Conservation (phyloP, 2,113 vertebrate species). For the Tupaia chinensis region DNA sequence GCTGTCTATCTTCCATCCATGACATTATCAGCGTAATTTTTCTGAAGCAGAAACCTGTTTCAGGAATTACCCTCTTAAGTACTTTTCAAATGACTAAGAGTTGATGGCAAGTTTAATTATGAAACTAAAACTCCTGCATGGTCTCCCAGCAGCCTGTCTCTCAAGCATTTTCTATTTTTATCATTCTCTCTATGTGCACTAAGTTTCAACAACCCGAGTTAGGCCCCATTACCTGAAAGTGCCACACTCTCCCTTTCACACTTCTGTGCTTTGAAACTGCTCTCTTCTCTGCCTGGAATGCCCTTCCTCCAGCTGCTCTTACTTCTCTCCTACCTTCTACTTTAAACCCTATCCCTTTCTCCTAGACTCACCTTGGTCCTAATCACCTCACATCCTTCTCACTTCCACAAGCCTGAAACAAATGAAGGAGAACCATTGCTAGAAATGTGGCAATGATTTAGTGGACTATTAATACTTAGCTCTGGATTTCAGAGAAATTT, state of each 20-base stretch:
- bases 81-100: not conserved
- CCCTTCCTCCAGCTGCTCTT: not conserved
- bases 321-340: not conserved
- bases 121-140: not conserved
- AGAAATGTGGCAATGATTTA: constrained; percentile 68
- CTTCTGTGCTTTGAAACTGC: not conserved
- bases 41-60: not conserved
- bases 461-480: constrained; percentile 74
- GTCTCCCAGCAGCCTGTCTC: not conserved
- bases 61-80: not conserved
- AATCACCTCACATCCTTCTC: constrained; percentile 29
- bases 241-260: not conserved
- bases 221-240: too few species aligned
- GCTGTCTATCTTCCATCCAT: not conserved
- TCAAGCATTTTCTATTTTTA: not conserved
- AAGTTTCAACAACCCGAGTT: not conserved
- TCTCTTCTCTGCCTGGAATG: not conserved
- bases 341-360: rapidly evolving
- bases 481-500: constrained; percentile 75
- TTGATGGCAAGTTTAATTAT: not conserved
- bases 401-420: constrained; percentile 44
- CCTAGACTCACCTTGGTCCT: constrained; percentile 45
- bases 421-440: constrained; percentile 49
- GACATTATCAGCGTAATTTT: not conserved
- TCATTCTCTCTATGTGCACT: rapidly evolving